Evolutionary conservation across 2,113 vertebrate species (phyloP).

Genomic region (Paralichthys olivaceus): DNA sequence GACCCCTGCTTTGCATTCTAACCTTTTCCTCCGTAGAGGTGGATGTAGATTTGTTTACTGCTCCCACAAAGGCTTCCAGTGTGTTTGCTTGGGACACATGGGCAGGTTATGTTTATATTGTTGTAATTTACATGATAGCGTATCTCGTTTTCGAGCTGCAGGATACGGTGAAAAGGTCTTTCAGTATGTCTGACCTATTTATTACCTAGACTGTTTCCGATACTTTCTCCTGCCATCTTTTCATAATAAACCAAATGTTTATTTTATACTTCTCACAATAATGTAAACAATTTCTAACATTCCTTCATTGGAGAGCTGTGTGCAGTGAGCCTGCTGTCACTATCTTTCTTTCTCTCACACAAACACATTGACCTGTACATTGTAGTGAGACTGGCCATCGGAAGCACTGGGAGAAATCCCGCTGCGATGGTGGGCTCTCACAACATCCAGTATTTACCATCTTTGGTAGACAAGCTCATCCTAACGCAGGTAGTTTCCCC

Average conservation of each 20-base stretch:
- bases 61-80: not conserved
- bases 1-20: conserved; percentile 52
- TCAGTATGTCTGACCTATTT: not conserved
- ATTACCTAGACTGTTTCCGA: not conserved
- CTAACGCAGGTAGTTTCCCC: too few relatives aligned
- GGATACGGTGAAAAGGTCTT: not conserved
- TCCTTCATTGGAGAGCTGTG: too few relatives aligned
- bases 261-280: not conserved
- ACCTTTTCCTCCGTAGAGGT: not conserved
- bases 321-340: too few relatives aligned
- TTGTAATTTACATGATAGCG: conserved; percentile 9
- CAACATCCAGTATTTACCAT: too few relatives aligned
- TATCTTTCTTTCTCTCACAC: too few relatives aligned
- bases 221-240: not conserved
- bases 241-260: not conserved
- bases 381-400: too few relatives aligned
- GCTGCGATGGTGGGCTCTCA: too few relatives aligned
- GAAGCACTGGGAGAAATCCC: too few relatives aligned
- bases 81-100: conserved; percentile 16
- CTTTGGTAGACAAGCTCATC: too few relatives aligned
- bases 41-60: conserved; percentile 22
- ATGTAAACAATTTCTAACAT: too few relatives aligned
- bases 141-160: not conserved
- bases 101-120: not conserved
- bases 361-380: too few relatives aligned